Base-by-base conservation (phyloP, 35 echinoderm and acorn worm genomes). In the Nesometra sesokonis region DNA sequence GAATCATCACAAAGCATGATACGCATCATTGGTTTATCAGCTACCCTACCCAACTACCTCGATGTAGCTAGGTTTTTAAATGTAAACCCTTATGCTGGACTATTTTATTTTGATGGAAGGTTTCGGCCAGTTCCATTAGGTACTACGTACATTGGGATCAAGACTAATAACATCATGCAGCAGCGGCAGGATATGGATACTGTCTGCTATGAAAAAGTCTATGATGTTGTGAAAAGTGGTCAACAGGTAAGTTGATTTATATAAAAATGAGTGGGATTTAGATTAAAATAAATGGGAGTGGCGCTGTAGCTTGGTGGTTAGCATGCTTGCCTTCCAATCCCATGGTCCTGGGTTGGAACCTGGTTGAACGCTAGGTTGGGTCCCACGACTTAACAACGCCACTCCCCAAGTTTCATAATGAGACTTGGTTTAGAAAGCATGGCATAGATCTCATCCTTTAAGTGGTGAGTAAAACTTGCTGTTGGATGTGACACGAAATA, bases 181-280 rank as follows among this genome's bases (percentile, higher is more conserved):
- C 92, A 92, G 82, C 77, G 87, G 32, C 36, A 86, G 40, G 95
- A 98, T 82, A 98, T 98, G 95, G 90, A 98, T 87, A 32, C 47
- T 36, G 92, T 98, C 36, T 98, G 95, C 87, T 98, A 98, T n/a
- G 95, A 98, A 77, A 98, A 98, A 92, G 92, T 91, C 4, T 34
- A 77, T 32, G 87, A 84, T 19, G 87, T 98, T 80, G 89, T 98
- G 0, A 84, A 86, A 8, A 29, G 91, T 7, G 95, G 95, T 47
- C 90, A 94, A 17, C 95, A 98, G 92, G 95, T 98, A 81, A 34
- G 84, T n/a, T n/a, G n/a, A n/a, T n/a, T n/a, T n/a, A n/a, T n/a
- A n/a, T n/a, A n/a, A n/a, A n/a, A n/a, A n/a, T n/a, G n/a, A n/a
- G n/a, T n/a, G n/a, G n/a, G n/a, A n/a, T n/a, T n/a, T n/a, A n/a